A percentile compares a stretch with the other conserved stretches of the same genome.
These are phyloP conservation scores for Myoxocephalus aenaeus DNA, from an alignment of 2,797 vertebrate genomes.

Conservation along the genomic window DNA sequence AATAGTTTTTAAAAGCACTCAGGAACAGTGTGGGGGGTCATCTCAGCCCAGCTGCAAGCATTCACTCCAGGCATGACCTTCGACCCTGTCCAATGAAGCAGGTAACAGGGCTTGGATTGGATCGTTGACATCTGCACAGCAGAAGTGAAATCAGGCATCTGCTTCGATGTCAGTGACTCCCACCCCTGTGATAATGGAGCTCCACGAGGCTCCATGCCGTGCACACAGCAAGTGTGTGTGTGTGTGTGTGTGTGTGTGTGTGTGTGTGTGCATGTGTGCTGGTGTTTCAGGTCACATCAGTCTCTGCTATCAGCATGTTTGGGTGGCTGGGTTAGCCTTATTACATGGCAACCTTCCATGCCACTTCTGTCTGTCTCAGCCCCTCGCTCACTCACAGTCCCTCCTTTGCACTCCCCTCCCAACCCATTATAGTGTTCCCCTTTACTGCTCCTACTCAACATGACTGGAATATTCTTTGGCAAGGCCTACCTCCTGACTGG, in stretches of 20 bases:
- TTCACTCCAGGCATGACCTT: constrained; percentile 60
- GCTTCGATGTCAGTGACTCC: constrained; percentile 68
- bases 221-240: constrained; percentile 32
- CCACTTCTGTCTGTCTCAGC: constrained; percentile 15
- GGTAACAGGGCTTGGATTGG: constrained; percentile 81
- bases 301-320: constrained; percentile 61
- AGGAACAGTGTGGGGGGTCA: constrained; percentile 45
- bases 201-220: constrained; percentile 36
- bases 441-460: constrained; percentile 66
- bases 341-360: constrained; percentile 54
- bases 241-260: constrained; percentile 25
- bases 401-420: constrained; percentile 41
- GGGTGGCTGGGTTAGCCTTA: constrained; percentile 48
- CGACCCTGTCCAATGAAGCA: constrained; percentile 81
- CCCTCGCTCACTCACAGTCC: constrained; percentile 22
- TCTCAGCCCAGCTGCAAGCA: constrained; percentile 51
- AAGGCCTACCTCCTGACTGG: constrained; percentile 60
- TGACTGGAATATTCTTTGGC: constrained; percentile 64
- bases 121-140: constrained; percentile 73
- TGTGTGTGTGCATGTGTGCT: constrained; percentile 26
- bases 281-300: constrained; percentile 49
- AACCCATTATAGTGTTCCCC: constrained; percentile 73
- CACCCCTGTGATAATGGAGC: constrained; percentile 70
- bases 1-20: constrained; percentile 77
- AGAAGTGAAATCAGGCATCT: constrained; percentile 76